A percentile compares a stretch with the other conserved stretches of the same genome.
These are phyloP conservation scores for Phoxinus dragarum DNA, from an alignment of 2,797 vertebrate species.

Conservation along the genomic window DNA sequence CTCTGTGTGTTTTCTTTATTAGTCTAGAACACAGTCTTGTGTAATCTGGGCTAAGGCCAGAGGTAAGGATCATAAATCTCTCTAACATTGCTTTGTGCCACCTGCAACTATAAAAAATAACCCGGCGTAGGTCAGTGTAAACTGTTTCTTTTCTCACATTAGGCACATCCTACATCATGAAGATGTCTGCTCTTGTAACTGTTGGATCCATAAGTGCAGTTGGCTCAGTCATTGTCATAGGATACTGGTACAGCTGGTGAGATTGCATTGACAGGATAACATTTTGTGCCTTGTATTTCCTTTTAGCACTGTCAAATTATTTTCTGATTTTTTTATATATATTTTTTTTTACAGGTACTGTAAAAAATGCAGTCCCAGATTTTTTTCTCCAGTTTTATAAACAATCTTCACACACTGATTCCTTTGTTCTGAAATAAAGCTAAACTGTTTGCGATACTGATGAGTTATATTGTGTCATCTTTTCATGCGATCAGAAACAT, in stretches of 20 bases:
- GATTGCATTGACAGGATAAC: not conserved
- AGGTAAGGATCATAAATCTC: slow-evolving; percentile 66
- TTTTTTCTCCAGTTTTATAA: slow-evolving; percentile 21
- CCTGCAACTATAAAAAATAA: not conserved
- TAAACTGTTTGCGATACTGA: not conserved
- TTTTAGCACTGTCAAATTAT: not conserved
- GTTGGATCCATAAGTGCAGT: slow-evolving; percentile 64
- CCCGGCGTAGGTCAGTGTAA: not conserved
- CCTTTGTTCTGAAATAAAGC: slow-evolving; percentile 21
- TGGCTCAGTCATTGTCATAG: slow-evolving; percentile 58
- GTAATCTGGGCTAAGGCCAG: slow-evolving; percentile 78
- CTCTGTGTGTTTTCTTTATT: slow-evolving; percentile 34
- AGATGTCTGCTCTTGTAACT: slow-evolving; percentile 67
- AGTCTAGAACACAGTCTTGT: slow-evolving; percentile 77
- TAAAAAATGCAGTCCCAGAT: slow-evolving; percentile 15
- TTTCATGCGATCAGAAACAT: not conserved
- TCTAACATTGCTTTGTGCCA: not conserved
- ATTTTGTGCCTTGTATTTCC: not conserved
- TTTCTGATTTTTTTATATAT: not conserved
- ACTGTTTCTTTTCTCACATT: slow-evolving; percentile 8
- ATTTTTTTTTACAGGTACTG: slow-evolving; percentile 13
- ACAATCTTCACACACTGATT: not conserved
- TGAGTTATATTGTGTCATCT: not conserved
- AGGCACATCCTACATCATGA: slow-evolving; percentile 74
- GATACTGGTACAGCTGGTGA: slow-evolving; percentile 71